Conservation (phyloP, 2,113 vertebrate genomes). For the Gavialis gangeticus region DNA sequence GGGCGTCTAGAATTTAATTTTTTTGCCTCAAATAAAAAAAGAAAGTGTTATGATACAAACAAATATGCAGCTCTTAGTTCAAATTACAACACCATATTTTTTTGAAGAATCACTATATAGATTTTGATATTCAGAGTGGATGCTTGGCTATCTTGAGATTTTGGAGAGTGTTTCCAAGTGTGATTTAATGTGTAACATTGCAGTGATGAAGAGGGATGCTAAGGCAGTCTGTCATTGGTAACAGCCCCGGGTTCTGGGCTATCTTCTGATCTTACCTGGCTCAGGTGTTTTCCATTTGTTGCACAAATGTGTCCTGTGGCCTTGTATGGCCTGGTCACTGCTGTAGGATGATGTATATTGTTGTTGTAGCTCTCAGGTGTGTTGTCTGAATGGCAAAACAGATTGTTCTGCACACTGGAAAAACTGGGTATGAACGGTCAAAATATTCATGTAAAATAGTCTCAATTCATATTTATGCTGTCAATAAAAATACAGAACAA, state of each 20-base stretch:
- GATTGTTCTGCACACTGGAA: slow-evolving; percentile 12
- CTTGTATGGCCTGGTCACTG: not conserved
- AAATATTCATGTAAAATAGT: not conserved
- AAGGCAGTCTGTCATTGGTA: not conserved
- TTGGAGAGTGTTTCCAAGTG: fast-evolving
- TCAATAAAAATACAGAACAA: not conserved
- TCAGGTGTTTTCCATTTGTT: not conserved
- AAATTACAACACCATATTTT: not conserved
- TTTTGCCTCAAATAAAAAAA: not conserved
- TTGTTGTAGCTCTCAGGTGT: slow-evolving; percentile 18
- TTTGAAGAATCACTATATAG: not conserved
- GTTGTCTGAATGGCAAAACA: not conserved
- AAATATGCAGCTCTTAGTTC: not conserved
- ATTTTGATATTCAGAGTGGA: not conserved
- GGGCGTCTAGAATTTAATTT: not conserved
- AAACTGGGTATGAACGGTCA: not conserved
- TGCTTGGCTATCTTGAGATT: not conserved
- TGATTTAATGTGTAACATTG: not conserved
- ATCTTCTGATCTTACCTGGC: not conserved
- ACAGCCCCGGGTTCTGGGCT: not conserved
- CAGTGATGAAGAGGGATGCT: not conserved
- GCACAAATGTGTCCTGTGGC: not conserved
- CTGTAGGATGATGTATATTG: not conserved
- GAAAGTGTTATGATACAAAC: not conserved
- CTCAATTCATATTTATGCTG: not conserved